Base-by-base conservation (phyloP, 92 coral and sea anemone species). In the Plumapathes pennacea region DNA sequence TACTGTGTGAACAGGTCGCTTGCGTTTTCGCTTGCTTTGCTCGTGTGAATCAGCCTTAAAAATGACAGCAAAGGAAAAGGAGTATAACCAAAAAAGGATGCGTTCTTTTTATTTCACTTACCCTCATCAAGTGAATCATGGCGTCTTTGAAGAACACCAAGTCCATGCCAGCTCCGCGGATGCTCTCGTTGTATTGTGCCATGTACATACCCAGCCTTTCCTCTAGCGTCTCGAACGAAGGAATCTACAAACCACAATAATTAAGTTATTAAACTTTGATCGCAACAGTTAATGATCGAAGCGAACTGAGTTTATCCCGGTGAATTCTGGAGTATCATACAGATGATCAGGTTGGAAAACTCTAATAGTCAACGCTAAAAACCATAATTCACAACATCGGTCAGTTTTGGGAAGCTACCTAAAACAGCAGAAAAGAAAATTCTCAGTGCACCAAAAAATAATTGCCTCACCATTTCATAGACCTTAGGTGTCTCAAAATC, bases 131-230 rank as follows among this genome's bases (percentile, higher is more conserved):
- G 60, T 91, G 95, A 24, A 88, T 85, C 98, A 92, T 92, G 22
- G 98, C 98, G 76, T 92, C 98, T 21, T 67, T 76, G 57, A 92
- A 92, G 80, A 92, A 88, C 52, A 92, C 98, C 54, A 92, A 62
- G 59, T 92, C 96, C 98, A 92, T 92, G 7, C 89, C 98, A 24
- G 98, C 96, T 19, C 98, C 98, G 15, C 98, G 77, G 38, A 92
- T 80, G 27, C 89, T 84, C 72, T 92, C 96, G 45, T 92, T 92
- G 32, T 88, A 88, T 54, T 79, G 86, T 34, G 69, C 90, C 39
- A 88, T 55, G 83, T 88, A 91, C 91, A 91, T 88, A 23, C 71
- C 37, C 29, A 91, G 76, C 5, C 92, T 63, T 22, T 83, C 86
- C 42, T 91, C 88, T 12, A 91, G 89, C 9, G 74, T 48, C 9